phyloP scores from a whole-genome alignment of 2,888 invertebrate species.

The Drosophila nr. medialis region DNA sequence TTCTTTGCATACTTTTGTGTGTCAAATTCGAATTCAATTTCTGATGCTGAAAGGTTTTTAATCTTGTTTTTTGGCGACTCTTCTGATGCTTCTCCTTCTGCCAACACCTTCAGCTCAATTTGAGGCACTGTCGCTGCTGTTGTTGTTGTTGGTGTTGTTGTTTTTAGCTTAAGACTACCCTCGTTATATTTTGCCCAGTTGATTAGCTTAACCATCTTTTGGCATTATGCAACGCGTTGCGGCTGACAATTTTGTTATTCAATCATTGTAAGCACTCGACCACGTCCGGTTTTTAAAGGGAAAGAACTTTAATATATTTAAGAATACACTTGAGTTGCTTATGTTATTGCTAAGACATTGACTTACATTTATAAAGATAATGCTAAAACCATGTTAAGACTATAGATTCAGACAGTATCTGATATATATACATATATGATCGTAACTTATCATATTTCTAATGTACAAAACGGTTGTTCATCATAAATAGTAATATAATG shows the following conservation, averaged over 20 bases:
- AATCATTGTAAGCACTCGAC: slow-evolving; percentile 10
- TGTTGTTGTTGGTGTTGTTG: slow-evolving; percentile 11
- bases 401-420: background rate
- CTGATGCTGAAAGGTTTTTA: slow-evolving; percentile 80
- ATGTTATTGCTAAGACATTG: background rate
- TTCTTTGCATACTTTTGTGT: slow-evolving; percentile 78
- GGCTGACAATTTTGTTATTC: slow-evolving; percentile 43
- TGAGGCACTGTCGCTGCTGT: slow-evolving; percentile 12
- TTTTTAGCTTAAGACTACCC: slow-evolving; percentile 53
- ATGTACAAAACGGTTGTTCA: background rate
- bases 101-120: slow-evolving; percentile 42
- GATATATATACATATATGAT: background rate
- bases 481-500: background rate
- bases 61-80: slow-evolving; percentile 72
- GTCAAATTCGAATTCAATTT: slow-evolving; percentile 80
- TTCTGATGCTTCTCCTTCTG: slow-evolving; percentile 25
- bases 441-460: background rate
- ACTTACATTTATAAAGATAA: background rate
- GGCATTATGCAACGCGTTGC: slow-evolving; percentile 33
- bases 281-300: slow-evolving; percentile 11
- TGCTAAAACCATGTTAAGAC: background rate
- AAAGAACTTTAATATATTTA: background rate
- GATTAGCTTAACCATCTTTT: slow-evolving; percentile 67
- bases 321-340: background rate
- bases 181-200: slow-evolving; percentile 68